Evolutionary conservation across 2,113 vertebrate species (phyloP), one percentile per base, ranked within the genome.

Genomic region (Onychorhynchus coronatus): DNA sequence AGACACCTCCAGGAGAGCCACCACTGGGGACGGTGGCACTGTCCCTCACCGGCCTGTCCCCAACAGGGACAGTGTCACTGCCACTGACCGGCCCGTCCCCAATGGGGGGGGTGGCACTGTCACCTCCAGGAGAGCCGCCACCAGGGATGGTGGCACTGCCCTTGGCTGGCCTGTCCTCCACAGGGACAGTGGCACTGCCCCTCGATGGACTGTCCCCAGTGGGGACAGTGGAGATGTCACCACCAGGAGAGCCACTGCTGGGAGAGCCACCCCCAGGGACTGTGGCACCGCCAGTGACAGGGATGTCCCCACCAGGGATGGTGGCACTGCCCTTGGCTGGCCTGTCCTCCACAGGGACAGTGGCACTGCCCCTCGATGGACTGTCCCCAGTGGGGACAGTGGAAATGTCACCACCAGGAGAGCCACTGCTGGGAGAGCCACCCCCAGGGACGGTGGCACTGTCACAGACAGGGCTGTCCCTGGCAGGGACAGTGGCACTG

Each of bases 321-420:
- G 59, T 62, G 59, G 24, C 67, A 70, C 14, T 71, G n/a, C 2
- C 4, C 3, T 28, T 30, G 25, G 0, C 20, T 1, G 3, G 33
- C 11, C 58, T 50, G 58, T 41, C 58, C 46, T 7, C 49, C 9
- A 16, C 0, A 0, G 46, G 35, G 59, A 42, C 11, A 2, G 39
- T 56, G 52, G 2, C 52, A 56, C 52, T 73, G 52, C 41, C 7
- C 2, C 12, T 47, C 8, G 1, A 55, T 0, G 1, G 11, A 11
- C n/a, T 47, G 53, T 59, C 72, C 53, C 31, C 13, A 47, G 8
- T 12, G 46, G 46, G n/a, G 9, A 49, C 18, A 35, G 19, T 30
- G 47, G 1, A 35, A 52, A 58, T 77, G 58, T 37, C 75, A 19
- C 46, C 53, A 55, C 30, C 53, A 55, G 53, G 30, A 31, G 52